phyloP scores from a whole-genome alignment of 53 echinoderm and acorn worm genomes.

The Paracentrotus lividus region DNA sequence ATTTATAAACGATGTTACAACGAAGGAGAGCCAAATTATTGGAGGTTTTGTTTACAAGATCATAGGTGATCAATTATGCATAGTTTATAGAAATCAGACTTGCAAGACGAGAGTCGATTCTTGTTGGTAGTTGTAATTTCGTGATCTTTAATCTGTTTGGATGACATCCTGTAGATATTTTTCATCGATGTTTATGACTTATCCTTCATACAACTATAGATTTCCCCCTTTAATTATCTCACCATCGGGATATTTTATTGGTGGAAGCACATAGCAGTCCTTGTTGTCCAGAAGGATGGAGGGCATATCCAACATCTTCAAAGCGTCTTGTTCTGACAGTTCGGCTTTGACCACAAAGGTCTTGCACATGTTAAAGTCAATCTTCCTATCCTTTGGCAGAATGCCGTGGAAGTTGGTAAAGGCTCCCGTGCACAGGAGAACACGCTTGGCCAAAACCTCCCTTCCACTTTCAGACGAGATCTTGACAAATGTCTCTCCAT shows the following conservation, averaged over 20 bases:
- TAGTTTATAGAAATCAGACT: too few species aligned
- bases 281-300: conserved; percentile 39
- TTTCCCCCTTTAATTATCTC: background rate
- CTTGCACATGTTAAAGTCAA: conserved; percentile 68
- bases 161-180: too few species aligned
- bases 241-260: conserved; percentile 85
- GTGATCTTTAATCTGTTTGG: too few species aligned
- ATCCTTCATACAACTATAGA: too few species aligned
- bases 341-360: conserved; percentile 76
- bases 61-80: too few species aligned
- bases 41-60: too few species aligned
- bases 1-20: too few species aligned
- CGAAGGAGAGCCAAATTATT: too few species aligned
- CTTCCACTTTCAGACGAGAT: conserved; percentile 55
- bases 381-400: conserved; percentile 65
- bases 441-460: conserved; percentile 69
- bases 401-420: conserved; percentile 77
- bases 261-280: conserved; percentile 73
- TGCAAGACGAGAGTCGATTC: too few species aligned
- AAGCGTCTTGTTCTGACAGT: conserved; percentile 72
- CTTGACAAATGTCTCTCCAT: conserved; percentile 38
- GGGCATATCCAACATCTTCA: conserved; percentile 81
- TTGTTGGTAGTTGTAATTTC: too few species aligned
- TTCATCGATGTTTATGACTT: background rate
- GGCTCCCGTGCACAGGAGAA: conserved; percentile 85